Evolutionary conservation across 2,888 invertebrate genomes (phyloP).

Genomic region (Leuctra nigra): DNA sequence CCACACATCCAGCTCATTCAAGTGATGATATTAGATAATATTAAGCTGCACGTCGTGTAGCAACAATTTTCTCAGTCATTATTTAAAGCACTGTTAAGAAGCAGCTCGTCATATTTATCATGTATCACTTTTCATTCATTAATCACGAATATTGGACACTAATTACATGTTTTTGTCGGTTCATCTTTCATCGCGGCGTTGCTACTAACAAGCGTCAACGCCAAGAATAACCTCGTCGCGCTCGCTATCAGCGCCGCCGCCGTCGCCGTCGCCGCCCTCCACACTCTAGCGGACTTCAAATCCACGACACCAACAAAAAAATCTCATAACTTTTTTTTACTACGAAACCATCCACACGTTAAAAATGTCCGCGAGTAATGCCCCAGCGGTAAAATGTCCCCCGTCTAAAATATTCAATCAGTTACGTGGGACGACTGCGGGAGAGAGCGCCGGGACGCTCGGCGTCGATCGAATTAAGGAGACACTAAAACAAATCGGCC

Average conservation of each 20-base stretch:
- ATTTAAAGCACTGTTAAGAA: neutral
- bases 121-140: slow-evolving; percentile 9
- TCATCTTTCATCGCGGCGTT: slow-evolving; percentile 16
- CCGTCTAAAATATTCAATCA: neutral
- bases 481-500: neutral
- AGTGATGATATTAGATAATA: too few relatives aligned
- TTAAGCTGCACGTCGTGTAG: too few relatives aligned
- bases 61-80: too few relatives aligned
- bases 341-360: neutral
- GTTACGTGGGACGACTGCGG: neutral
- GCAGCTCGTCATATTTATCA: slow-evolving; percentile 5
- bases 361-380: neutral
- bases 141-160: slow-evolving; percentile 19
- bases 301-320: neutral
- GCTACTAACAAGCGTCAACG: slow-evolving; percentile 2
- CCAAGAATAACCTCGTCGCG: neutral
- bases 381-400: neutral
- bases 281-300: neutral
- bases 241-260: neutral
- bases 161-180: slow-evolving; percentile 14
- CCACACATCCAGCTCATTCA: too few relatives aligned
- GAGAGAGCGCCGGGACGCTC: neutral
- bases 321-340: neutral
- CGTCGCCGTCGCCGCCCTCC: neutral
- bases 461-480: neutral